Percentiles rank a stretch among this genome's conserved stretches.
Conservation (phyloP, 2,797 vertebrate species). For the Telmatherina bonti region DNA sequence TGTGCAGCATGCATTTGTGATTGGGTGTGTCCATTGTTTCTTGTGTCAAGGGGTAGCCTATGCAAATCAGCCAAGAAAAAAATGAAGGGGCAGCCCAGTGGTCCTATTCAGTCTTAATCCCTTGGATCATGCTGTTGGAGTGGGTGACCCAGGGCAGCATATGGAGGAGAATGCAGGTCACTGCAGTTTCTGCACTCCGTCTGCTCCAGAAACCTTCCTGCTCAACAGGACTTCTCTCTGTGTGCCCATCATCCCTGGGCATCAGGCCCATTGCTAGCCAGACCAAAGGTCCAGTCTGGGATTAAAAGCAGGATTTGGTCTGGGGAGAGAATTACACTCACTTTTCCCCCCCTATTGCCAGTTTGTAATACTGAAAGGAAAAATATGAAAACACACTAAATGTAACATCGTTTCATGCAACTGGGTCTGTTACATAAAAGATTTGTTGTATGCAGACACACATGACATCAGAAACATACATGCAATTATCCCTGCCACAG, state of each 20-base stretch:
- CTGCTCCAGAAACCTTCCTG: slow-evolving; percentile 71
- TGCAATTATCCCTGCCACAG: slow-evolving; percentile 28
- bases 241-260: slow-evolving; percentile 55
- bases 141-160: slow-evolving; percentile 67
- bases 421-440: slow-evolving; percentile 70
- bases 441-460: slow-evolving; percentile 39
- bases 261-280: slow-evolving; percentile 70
- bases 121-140: slow-evolving; percentile 51
- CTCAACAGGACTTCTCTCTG: slow-evolving; percentile 45
- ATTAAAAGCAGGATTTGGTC: slow-evolving; percentile 77
- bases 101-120: slow-evolving; percentile 73
- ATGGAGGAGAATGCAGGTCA: slow-evolving; percentile 80
- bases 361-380: slow-evolving; percentile 8
- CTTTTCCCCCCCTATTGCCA: slow-evolving; percentile 1
- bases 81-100: slow-evolving; percentile 32
- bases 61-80: slow-evolving; percentile 31
- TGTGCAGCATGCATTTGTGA: not conserved
- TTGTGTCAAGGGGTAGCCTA: not conserved
- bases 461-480: not conserved
- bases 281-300: slow-evolving; percentile 71
- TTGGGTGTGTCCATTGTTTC: not conserved
- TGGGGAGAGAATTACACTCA: slow-evolving; percentile 66
- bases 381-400: slow-evolving; percentile 26
- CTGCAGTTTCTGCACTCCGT: slow-evolving; percentile 67
- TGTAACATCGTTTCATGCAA: slow-evolving; percentile 46